Conservation (phyloP, 2,888 invertebrate genomes). For the Erebia epiphron region DNA sequence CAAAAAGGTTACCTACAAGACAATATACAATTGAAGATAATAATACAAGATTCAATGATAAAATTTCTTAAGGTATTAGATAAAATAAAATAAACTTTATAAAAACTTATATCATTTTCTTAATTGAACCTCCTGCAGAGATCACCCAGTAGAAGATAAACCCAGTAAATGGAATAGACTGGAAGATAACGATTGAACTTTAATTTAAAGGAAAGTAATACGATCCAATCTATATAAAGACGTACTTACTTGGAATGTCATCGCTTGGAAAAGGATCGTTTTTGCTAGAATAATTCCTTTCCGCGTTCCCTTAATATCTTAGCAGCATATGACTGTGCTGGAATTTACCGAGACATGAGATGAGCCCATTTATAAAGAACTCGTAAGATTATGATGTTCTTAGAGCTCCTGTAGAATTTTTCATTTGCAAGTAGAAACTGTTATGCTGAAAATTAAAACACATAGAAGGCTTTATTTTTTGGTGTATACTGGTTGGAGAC, state of each 20-base stretch:
- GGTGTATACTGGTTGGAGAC: no score
- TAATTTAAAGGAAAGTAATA: constrained; percentile 28
- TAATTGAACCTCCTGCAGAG: constrained; percentile 23
- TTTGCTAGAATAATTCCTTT: constrained; percentile 11
- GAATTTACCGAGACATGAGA: constrained; percentile 3
- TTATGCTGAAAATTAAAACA: no score
- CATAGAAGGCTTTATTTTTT: no score
- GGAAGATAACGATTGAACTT: constrained; percentile 24
- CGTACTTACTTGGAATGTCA: constrained; percentile 19
- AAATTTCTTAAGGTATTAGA: not conserved
- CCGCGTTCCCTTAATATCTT: constrained; percentile 11
- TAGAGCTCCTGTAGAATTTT: not conserved
- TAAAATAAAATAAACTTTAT: constrained; percentile 13
- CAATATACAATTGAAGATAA: not conserved
- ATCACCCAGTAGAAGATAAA: constrained; percentile 10
- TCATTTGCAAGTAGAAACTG: no score
- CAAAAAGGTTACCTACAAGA: not conserved
- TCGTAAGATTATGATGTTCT: no score
- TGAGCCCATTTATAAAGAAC: not conserved
- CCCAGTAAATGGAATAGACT: constrained; percentile 13
- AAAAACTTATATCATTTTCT: constrained; percentile 7
- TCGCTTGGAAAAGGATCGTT: constrained; percentile 15
- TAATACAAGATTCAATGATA: not conserved
- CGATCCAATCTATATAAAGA: constrained; percentile 27
- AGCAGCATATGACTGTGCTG: constrained; percentile 1